These are phyloP conservation scores for Natrix natrix DNA, from an alignment of 2,797 vertebrate species.

Conservation along the genomic window DNA sequence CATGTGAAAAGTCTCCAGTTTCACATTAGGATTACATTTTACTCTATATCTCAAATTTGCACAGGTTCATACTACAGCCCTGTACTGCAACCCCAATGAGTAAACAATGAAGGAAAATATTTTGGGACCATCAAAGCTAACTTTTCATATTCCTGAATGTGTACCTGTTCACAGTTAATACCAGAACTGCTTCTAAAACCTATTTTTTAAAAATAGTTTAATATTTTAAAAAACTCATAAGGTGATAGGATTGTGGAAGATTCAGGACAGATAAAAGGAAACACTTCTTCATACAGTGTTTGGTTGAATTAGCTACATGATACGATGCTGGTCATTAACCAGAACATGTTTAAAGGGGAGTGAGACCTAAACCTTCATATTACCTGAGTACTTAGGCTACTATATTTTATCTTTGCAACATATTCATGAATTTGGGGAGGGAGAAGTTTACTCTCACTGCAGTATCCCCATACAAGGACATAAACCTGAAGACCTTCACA, in stretches of 20 bases:
- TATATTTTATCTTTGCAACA: not conserved
- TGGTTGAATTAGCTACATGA: not conserved
- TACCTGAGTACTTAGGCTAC: not conserved
- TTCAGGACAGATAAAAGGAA: not conserved
- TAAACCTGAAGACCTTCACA: not conserved
- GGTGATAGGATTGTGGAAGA: not conserved
- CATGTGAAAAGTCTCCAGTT: not conserved
- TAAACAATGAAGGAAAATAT: conserved; percentile 16
- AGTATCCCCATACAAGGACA: not conserved
- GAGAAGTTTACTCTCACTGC: not conserved
- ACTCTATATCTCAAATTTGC: not conserved
- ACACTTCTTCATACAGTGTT: not conserved
- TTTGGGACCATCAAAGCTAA: not conserved
- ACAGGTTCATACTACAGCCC: not conserved
- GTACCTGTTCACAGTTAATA: not conserved
- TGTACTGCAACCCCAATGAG: not conserved
- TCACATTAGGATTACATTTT: conserved; percentile 29
- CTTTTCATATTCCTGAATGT: not conserved
- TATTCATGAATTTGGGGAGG: not conserved
- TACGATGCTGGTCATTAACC: not conserved
- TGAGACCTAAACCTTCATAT: not conserved
- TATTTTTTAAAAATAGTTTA: not conserved
- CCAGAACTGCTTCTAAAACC: not conserved
- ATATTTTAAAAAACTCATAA: not conserved
- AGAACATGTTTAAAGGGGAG: not conserved